Base-by-base conservation (phyloP, 2,113 vertebrate species). In the Acanthochromis polyacanthus region DNA sequence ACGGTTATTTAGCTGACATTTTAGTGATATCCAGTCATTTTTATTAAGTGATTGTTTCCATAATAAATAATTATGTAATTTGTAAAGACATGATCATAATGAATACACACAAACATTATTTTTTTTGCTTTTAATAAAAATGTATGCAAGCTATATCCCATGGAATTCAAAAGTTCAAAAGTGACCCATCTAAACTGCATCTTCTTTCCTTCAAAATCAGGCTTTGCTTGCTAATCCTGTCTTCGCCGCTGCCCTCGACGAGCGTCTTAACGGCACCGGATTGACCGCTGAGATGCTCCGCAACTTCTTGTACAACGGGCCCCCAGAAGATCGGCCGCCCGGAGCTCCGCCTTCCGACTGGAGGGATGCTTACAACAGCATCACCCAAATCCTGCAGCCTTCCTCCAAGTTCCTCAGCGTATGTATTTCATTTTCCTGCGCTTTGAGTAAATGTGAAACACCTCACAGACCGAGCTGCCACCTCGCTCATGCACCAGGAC, bases 331-430 rank as follows among this genome's bases (percentile, higher is more conserved):
- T 3, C 90, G 85, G 25, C 93, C 71, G 4, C 61, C 53, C 17
- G 91, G 78, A 82, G 67, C 87, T 88, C 90, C 89, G 0, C 80
- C 4, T 17, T 68, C 17, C 68, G 96, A 90, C 96, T 98, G 98
- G 92, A 90, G 92, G 61, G 40, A 96, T 0, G 89, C 92, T 62
- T 96, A 96, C 93, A 98, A 96, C 45, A 82, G 95, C 88, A 96
- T 95, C 1, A 95, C 95, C 45, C 82, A 91, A 14, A 92, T 92
- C 46, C 78, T 98, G 70, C 90, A 92, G 83, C 95, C 94, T 12
- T 93, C 98, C 40, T 96, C 96, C 19, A 94, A 91, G 23, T 95
- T 98, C 88, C 95, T 99, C 74, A 93, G 94, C 89, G 98, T 99
- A 78, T 80, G 96, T 92, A 46, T 15, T 69, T 55, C 10, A 66